Base-by-base conservation (phyloP, 64 coral and sea anemone species). In the Montipora capricornis region DNA sequence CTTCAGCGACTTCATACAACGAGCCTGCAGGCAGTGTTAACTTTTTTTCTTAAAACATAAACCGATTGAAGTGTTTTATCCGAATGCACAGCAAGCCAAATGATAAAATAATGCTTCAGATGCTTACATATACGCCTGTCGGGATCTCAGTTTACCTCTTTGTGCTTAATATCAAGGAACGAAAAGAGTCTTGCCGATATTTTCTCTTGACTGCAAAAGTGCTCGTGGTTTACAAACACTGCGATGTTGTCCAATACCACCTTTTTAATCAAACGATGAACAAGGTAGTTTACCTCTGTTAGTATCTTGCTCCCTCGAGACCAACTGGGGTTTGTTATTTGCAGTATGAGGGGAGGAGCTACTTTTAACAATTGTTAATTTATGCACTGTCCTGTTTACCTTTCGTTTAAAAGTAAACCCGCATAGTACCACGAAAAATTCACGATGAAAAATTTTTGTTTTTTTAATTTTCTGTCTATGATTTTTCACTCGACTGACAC, bases 341-440 rank as follows among this genome's bases (percentile, higher is more conserved):
- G 45, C 0, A 86, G 82, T 20, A 49, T 3, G 11, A 70, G 82
- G 82, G 82, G 82, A 71, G 82, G 82, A 86, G 82, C 82, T 68
- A 47, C 67, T 24, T 73, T 19, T 45, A 50, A 73, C 82, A 86
- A 69, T 86, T n/a, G 47, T 50, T 86, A 86, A 86, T 86, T 86
- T 86, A 86, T 86, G 66, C 68, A 71, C 10, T 59, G 44, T 71
- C 14, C 62, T 49, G 62, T 70, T 86, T 86, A 71, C 50, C 22
- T 86, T 86, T 86, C 13, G 14, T 6, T 19, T 64, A 15, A 14
- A 45, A 17, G 57, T 82, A 86, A 86, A 86, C 67, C 46, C 47
- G 61, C 26, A 48, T 68, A 29, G 80, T 44, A 64, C 47, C 69
- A 46, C 82, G 47, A 12, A 50, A 71, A 71, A 37, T 37, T 37